phyloP scores from a whole-genome alignment of 2,888 invertebrate genomes.

The Apamea anceps region DNA sequence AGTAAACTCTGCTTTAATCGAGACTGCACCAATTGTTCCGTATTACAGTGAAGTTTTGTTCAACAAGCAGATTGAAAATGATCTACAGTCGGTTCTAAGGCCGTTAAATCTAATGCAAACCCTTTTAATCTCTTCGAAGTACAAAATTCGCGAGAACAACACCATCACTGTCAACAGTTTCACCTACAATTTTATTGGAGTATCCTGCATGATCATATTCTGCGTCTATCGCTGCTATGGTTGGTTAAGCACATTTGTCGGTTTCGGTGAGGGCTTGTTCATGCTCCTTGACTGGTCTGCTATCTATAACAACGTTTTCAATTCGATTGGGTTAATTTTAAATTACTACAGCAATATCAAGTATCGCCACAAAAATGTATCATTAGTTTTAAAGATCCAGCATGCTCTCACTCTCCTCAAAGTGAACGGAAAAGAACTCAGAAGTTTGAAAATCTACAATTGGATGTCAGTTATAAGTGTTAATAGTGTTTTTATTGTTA shows the following conservation, averaged over 20 bases:
- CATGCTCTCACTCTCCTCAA: conserved; percentile 32
- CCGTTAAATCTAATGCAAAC: conserved; percentile 36
- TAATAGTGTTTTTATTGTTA: conserved; percentile 2
- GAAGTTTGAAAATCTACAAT: conserved; percentile 19
- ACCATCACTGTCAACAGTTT: conserved; percentile 13
- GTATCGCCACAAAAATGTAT: neutral
- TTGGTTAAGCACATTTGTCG: neutral
- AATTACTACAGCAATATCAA: conserved; percentile 23
- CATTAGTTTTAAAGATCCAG: conserved; percentile 29
- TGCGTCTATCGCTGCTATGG: neutral
- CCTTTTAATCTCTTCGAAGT: conserved; percentile 31
- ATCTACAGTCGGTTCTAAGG: conserved; percentile 27
- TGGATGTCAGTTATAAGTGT: conserved; percentile 27
- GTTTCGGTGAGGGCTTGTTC: neutral
- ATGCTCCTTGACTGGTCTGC: neutral
- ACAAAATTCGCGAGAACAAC: conserved; percentile 9
- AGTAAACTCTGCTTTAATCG: neutral
- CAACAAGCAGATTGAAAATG: conserved; percentile 16
- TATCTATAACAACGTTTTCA: neutral
- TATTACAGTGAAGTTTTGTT: neutral
- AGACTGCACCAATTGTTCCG: neutral
- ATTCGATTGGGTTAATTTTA: conserved; percentile 19
- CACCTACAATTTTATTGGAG: conserved; percentile 21
- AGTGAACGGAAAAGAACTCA: conserved; percentile 23
- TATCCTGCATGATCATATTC: neutral